phyloP scores from a whole-genome alignment of 2,797 vertebrate species.

The Varecia variegata region DNA sequence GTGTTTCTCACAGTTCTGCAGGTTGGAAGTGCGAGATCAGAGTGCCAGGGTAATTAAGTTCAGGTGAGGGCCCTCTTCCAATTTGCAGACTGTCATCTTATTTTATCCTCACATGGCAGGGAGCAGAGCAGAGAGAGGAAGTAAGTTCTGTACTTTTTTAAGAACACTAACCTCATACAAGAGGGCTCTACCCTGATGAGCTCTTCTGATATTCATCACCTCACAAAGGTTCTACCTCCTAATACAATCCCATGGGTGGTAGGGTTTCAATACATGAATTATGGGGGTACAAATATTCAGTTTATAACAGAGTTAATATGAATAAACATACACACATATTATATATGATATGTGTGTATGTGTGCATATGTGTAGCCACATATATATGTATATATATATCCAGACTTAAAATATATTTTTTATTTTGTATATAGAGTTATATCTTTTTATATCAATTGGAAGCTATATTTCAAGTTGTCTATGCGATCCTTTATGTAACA shows the following conservation, averaged over 20 bases:
- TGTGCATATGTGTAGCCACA: background rate
- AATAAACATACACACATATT: background rate
- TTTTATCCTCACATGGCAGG: too few species aligned
- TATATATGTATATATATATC: background rate
- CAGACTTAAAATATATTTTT: background rate
- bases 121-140: background rate
- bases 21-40: background rate
- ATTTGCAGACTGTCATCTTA: background rate
- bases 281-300: background rate
- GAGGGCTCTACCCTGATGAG: background rate
- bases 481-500: background rate
- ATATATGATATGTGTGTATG: background rate
- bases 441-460: background rate
- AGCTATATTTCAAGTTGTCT: background rate
- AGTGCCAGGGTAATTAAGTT: background rate
- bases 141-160: background rate
- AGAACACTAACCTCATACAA: background rate
- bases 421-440: background rate
- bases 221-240: background rate
- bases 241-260: too few species aligned
- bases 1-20: background rate
- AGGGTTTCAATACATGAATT: background rate
- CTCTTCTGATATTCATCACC: background rate
- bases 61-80: background rate
- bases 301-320: background rate